These are phyloP conservation scores for Amphipyra tragopoginis DNA, from an alignment of 2,888 invertebrate species.

Conservation along the genomic window DNA sequence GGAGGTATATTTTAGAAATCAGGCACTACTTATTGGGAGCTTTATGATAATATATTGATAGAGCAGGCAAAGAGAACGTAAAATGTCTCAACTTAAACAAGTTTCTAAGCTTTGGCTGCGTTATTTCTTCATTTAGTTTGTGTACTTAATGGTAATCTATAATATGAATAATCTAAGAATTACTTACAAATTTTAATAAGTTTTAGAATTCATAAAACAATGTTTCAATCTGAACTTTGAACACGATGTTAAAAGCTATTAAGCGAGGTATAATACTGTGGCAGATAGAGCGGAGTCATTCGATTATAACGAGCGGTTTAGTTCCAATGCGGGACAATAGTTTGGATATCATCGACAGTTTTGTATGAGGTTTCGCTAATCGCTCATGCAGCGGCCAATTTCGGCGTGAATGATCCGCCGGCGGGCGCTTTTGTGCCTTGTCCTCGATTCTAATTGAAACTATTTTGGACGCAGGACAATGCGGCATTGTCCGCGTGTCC, in stretches of 20 bases:
- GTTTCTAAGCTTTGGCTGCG: too few relatives aligned
- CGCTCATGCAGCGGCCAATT: conserved; percentile 84
- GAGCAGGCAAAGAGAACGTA: too few relatives aligned
- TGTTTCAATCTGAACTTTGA: conserved; percentile 4
- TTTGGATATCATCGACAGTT: conserved; percentile 58
- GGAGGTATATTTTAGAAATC: too few relatives aligned
- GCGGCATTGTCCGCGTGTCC: conserved; percentile 89
- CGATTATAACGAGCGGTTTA: conserved; percentile 57
- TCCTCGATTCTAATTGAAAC: conserved; percentile 89
- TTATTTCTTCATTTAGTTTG: too few relatives aligned
- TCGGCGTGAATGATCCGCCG: conserved; percentile 81
- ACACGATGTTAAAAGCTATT: conserved; percentile 17
- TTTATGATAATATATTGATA: too few relatives aligned
- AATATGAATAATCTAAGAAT: too few relatives aligned
- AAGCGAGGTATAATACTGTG: conserved; percentile 23
- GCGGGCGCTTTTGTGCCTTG: conserved; percentile 84
- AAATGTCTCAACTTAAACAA: too few relatives aligned
- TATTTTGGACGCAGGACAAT: conserved; percentile 89
- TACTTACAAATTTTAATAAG: too few relatives aligned
- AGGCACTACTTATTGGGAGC: too few relatives aligned
- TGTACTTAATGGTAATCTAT: too few relatives aligned
- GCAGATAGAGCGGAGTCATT: conserved; percentile 34
- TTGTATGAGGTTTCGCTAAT: conserved; percentile 71
- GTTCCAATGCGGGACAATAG: conserved; percentile 48
- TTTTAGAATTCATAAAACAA: too few relatives aligned